Evolutionary conservation across 2,888 invertebrate genomes (phyloP), one percentile per base, ranked within the genome.

Genomic region (Brachylomia viminalis): DNA sequence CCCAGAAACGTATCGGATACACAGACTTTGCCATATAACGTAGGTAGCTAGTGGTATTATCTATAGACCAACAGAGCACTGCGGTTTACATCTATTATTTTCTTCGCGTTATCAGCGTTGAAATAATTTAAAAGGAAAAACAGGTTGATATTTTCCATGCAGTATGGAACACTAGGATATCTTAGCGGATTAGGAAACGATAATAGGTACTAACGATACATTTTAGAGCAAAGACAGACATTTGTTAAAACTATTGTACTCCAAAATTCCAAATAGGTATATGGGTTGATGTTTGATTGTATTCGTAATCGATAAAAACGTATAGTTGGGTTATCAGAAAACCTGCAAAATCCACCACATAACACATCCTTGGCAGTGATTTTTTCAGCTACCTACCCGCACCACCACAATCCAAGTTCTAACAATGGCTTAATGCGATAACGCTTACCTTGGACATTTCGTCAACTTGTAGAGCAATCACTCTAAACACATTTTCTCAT

Each of bases 371-470:
- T 92, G 91, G 85, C 90, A 91, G 86, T 91, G 92, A 91, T 92
- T 92, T 91, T 88, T 74, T 88, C 90, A 91, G 91, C 92, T 93
- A 94, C 93, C 92, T 93, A 88, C 93, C 91, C 87, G 89, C 89
- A 89, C 78, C 87, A 87, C 84, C 86, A 86, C 80, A 71, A 84
- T 80, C 85, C 86, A 77, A 80, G 85, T 82, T 84, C 54, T 88
- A 88, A 83, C 80, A 85, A 87, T 84, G 86, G 83, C 84, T 82
- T 80, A 83, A 82, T 80, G 84, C 72, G 73, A 83, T 81, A 89
- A 86, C 86, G 91, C 96, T 94, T 87, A 95, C 96, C 95, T 96
- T 96, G 92, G 95, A 95, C 96, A 96, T 96, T 90, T 94, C 93
- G 93, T 90, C 92, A 91, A 89, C 82, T 83, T 87, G 86, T 86